Evolutionary conservation across 2,113 vertebrate genomes (phyloP), one percentile per base, ranked within the genome.

Genomic region (Galeopterus variegatus): DNA sequence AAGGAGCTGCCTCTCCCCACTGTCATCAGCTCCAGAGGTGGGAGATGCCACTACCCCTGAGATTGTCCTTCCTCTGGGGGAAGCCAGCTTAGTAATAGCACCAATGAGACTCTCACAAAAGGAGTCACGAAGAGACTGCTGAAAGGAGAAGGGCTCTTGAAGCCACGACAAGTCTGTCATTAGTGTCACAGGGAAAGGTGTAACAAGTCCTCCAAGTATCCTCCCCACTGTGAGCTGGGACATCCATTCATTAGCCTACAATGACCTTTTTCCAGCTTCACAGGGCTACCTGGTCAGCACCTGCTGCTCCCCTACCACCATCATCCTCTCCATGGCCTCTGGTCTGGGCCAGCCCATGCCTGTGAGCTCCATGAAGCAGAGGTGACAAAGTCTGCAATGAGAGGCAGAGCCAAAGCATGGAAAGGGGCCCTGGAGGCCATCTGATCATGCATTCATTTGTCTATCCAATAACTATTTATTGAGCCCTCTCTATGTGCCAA

Each of bases 371-470:
- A 0, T 11, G n/a, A 75, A 45, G 67, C 41, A 28, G 56, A 28
- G 10, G 18, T 17, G 60, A 64, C 45, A 41, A 17, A 50, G 64
- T 54, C 50, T 0, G 2, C 65, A 72, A 0, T 3, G 60, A 48
- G 41, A 33, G 6, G 1, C 5, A 6, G 52, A 67, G 45, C 69
- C 48, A 24, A 1, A 31, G 54, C 19, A 13, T 8, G 8, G 52
- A 67, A 33, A 69, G 67, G 36, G 79, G 36, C 88, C 73, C 79
- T 36, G 23, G 33, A 83, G 69, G 28, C 54, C 84, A 52, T 14
- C 45, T 3, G 19, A 6, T 2, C 26, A 1, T 28, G 33, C 11
- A 0, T n/a, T 56, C 12, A 0, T 67, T 36, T 72, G 62, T 84
- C 48, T 50, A 2, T 3, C 76, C 45, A 36, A 10, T 36, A 80